Percentiles rank a stretch among this genome's conserved stretches.
These are phyloP conservation scores for Polia nebulosa DNA, from an alignment of 2,888 invertebrate species.

Conservation along the genomic window DNA sequence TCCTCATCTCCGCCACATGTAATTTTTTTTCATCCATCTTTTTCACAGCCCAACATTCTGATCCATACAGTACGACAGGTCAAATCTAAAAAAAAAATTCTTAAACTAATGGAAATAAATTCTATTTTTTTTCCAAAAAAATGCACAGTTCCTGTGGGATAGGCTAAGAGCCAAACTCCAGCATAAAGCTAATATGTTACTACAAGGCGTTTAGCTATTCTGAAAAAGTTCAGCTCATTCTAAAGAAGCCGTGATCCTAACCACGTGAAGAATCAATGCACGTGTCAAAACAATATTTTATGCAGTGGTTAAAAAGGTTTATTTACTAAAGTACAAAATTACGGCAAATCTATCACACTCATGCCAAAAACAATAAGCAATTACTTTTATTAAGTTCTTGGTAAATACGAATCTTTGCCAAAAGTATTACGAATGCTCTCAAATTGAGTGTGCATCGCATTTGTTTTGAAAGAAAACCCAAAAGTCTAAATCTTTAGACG, in stretches of 20 bases:
- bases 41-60: too few species aligned
- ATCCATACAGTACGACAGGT: too few species aligned
- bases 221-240: neutral
- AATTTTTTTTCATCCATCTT: too few species aligned
- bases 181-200: neutral
- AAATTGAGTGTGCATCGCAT: neutral
- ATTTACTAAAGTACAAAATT: neutral
- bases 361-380: constrained; percentile 36
- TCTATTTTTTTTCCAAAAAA: too few species aligned
- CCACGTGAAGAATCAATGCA: neutral
- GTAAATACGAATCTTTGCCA: constrained; percentile 32
- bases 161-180: too few species aligned
- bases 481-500: neutral
- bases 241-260: neutral
- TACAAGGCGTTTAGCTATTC: neutral
- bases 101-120: too few species aligned
- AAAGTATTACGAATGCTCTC: constrained; percentile 13
- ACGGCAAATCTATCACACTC: neutral
- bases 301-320: neutral
- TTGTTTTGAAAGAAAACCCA: constrained; percentile 36
- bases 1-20: too few species aligned
- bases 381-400: constrained; percentile 11
- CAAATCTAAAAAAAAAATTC: too few species aligned
- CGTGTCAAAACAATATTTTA: neutral
- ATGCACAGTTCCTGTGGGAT: too few species aligned